Evolutionary conservation across 2,797 vertebrate species (phyloP).

Genomic region (Hydrophis major): DNA sequence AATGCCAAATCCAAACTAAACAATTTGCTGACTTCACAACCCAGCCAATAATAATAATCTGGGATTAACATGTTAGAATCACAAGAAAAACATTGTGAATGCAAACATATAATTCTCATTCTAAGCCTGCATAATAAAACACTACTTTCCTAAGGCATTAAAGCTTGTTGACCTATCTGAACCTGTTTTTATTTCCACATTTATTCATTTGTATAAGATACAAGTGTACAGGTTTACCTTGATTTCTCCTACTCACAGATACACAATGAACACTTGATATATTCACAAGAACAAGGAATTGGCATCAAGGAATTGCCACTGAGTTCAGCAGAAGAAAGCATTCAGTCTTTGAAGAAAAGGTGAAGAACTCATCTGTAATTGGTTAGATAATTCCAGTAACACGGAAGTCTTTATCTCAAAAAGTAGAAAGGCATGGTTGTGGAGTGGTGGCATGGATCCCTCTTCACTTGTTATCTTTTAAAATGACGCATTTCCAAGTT

Average conservation of each 20-base stretch:
- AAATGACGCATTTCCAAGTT: constrained; percentile 24
- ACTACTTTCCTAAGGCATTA: too few species aligned
- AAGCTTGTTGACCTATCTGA: too few species aligned
- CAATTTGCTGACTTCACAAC: background rate
- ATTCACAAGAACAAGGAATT: constrained; percentile 1
- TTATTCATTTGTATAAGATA: background rate
- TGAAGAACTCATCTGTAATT: background rate
- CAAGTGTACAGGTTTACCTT: background rate
- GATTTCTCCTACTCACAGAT: background rate
- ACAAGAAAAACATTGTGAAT: background rate
- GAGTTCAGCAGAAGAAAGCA: constrained; percentile 17
- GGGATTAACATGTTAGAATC: background rate
- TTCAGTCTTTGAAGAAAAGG: background rate
- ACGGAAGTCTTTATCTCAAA: background rate
- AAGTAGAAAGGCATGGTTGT: background rate
- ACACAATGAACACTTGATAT: background rate
- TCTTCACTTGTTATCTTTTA: constrained; percentile 16
- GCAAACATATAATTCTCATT: background rate
- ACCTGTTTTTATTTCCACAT: background rate
- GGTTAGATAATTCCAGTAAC: background rate
- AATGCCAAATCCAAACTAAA: background rate
- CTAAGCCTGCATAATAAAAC: background rate
- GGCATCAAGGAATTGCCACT: background rate
- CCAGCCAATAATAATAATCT: background rate
- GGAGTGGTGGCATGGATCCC: background rate